Conservation (phyloP, 2,888 invertebrate species). For the Apamea sordens region DNA sequence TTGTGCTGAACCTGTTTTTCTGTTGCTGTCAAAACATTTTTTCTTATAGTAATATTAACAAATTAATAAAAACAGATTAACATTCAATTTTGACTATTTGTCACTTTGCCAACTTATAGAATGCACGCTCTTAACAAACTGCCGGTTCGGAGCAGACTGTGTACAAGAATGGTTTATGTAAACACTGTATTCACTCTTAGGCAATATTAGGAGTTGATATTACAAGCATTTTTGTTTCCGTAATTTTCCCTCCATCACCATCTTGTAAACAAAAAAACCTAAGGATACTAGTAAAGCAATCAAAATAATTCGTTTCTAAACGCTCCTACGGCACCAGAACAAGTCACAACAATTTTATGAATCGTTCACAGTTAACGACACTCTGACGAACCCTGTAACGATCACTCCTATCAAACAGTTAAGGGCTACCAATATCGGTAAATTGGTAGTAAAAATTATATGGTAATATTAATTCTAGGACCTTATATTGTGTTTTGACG, state of each 20-base stretch:
- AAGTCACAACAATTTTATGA: conserved; percentile 67
- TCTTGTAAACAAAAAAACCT: background rate
- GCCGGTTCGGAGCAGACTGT: background rate
- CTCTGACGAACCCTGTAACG: conserved; percentile 68
- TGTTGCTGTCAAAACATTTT: background rate
- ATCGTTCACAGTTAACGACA: conserved; percentile 68
- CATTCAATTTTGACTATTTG: background rate
- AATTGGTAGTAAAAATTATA: conserved; percentile 74
- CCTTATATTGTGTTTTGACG: conserved; percentile 38
- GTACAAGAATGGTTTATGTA: background rate
- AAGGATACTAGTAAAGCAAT: conserved; percentile 1
- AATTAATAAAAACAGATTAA: background rate
- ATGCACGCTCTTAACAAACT: background rate
- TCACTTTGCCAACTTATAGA: background rate
- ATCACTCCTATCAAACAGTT: conserved; percentile 71
- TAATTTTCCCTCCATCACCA: background rate
- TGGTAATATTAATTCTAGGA: conserved; percentile 66
- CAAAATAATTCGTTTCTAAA: conserved; percentile 62
- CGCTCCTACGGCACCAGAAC: conserved; percentile 46
- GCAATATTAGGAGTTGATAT: background rate
- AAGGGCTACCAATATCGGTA: conserved; percentile 68
- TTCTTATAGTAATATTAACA: background rate
- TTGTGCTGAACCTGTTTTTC: background rate
- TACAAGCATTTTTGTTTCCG: background rate
- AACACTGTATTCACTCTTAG: background rate